A percentile compares a stretch with the other conserved stretches of the same genome.
Conservation (phyloP, 2,888 invertebrate genomes). For the Pseudococcus viburni region DNA sequence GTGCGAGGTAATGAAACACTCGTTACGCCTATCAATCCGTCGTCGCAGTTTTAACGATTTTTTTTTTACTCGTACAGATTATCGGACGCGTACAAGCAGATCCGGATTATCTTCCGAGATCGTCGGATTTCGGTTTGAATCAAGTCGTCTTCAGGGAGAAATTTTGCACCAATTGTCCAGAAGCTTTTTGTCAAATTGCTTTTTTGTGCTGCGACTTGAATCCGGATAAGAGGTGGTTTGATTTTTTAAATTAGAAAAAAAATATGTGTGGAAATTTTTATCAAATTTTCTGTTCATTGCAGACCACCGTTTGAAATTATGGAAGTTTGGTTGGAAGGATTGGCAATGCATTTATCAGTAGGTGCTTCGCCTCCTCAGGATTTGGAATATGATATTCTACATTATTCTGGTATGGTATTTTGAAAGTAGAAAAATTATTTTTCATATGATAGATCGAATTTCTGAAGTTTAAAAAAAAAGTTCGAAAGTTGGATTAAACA, state of each 20-base stretch:
- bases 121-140: constrained; percentile 92
- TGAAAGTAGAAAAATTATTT: no score
- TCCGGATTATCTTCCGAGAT: constrained; percentile 92
- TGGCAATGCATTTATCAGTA: constrained; percentile 81
- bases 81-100: constrained; percentile 96
- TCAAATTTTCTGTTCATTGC: neutral
- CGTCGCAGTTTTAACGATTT: neutral
- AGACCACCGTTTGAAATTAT: constrained; percentile 88
- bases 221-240: constrained; percentile 83
- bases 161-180: constrained; percentile 88
- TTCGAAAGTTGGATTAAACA: no score
- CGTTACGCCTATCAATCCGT: neutral
- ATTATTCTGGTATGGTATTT: constrained; percentile 73
- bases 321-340: constrained; percentile 88
- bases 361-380: constrained; percentile 78
- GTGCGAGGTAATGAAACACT: constrained; percentile 72
- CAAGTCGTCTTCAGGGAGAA: constrained; percentile 87
- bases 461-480: neutral
- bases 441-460: no score
- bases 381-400: constrained; percentile 82
- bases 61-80: constrained; percentile 73
- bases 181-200: constrained; percentile 89
- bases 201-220: constrained; percentile 92
- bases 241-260: neutral
- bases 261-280: neutral